Evolutionary conservation across 2,888 invertebrate species (phyloP).

Genomic region (Tenodera sinensis): DNA sequence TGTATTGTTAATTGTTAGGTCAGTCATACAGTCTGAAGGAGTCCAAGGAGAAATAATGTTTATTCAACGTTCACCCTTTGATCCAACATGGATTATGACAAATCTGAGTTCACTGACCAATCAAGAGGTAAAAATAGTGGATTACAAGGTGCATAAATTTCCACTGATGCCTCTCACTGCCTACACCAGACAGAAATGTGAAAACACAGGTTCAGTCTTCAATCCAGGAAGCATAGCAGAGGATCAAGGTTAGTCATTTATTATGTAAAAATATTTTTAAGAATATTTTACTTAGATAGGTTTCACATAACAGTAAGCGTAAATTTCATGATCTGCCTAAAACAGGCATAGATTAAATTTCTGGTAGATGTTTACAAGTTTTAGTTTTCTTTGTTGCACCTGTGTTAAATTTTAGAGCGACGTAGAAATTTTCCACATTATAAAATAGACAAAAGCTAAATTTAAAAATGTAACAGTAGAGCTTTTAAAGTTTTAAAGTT

Average conservation of each 20-base stretch:
- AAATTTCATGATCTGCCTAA: too few relatives aligned
- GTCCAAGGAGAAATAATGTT: constrained; percentile 76
- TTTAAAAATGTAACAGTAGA: too few relatives aligned
- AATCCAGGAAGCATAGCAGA: constrained; percentile 60
- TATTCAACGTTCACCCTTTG: constrained; percentile 75
- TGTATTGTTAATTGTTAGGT: constrained; percentile 48
- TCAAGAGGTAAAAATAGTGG: background rate
- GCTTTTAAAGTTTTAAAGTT: too few relatives aligned
- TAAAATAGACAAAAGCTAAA: too few relatives aligned
- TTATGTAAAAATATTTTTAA: background rate
- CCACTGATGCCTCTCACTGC: constrained; percentile 57
- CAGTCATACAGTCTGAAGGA: constrained; percentile 70
- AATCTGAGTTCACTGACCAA: constrained; percentile 36
- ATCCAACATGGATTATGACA: constrained; percentile 77
- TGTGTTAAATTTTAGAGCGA: too few relatives aligned
- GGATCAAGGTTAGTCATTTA: constrained; percentile 17
- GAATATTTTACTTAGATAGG: too few relatives aligned
- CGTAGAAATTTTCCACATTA: too few relatives aligned
- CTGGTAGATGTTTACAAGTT: too few relatives aligned
- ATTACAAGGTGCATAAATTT: constrained; percentile 65
- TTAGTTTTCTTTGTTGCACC: too few relatives aligned
- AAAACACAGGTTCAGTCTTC: constrained; percentile 68
- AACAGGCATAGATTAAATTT: too few relatives aligned
- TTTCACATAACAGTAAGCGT: too few relatives aligned
- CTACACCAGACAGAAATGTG: constrained; percentile 54